Conservation (phyloP, 2,113 vertebrate genomes). For the Python bivittatus region DNA sequence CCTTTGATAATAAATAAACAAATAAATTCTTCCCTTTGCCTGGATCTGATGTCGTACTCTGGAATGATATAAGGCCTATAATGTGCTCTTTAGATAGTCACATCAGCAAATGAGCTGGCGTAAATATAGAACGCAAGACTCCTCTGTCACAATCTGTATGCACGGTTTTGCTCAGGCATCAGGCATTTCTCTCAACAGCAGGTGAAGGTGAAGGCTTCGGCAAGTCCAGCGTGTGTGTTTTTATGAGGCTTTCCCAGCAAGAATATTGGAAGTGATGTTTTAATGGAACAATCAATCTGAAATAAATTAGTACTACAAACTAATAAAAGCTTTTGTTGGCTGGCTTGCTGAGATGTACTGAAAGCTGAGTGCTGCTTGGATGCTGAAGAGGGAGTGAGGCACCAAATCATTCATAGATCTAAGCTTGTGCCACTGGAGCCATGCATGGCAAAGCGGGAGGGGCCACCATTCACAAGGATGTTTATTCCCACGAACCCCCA, state of each 20-base stretch:
- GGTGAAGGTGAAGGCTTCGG: conserved; percentile 9
- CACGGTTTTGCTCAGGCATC: background rate
- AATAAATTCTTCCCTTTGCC: background rate
- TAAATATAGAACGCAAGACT: background rate
- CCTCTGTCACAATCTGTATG: background rate
- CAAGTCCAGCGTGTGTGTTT: background rate
- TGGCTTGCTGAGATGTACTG: background rate
- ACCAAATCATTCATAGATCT: background rate
- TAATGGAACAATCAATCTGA: conserved; percentile 42
- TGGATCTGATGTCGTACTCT: background rate
- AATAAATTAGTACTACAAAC: conserved; percentile 42
- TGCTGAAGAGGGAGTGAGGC: background rate
- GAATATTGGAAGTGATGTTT: conserved; percentile 38
- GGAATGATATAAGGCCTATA: background rate
- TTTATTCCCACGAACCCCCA: background rate
- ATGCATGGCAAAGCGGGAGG: background rate
- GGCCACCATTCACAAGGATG: background rate
- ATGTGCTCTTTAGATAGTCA: background rate
- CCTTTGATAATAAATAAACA: background rate
- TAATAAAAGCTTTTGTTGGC: conserved; percentile 41
- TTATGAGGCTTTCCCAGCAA: conserved; percentile 27
- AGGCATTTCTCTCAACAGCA: conserved; percentile 4
- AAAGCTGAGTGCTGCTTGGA: conserved; percentile 1
- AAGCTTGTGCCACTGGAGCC: background rate
- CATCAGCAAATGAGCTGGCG: background rate